Conservation (phyloP, 1,140 invertebrate genomes). For the Brachionus calyciflorus region DNA sequence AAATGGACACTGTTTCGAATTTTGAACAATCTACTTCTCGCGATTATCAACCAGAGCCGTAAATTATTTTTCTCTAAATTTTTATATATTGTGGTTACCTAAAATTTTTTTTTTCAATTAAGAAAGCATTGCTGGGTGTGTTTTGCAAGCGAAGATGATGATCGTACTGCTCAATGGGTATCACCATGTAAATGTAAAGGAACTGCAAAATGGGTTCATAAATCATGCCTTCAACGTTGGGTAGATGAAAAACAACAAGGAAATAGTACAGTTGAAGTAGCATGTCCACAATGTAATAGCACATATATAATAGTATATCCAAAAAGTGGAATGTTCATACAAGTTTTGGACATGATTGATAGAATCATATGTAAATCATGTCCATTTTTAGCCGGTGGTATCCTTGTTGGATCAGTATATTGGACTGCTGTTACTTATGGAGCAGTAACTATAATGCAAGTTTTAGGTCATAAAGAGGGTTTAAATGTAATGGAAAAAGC, state of each 20-base stretch:
- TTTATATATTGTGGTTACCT: background rate
- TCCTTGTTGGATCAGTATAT: constrained; percentile 86
- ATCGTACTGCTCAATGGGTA: constrained; percentile 81
- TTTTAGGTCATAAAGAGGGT: constrained; percentile 76
- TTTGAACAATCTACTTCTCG: background rate
- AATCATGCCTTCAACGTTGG: constrained; percentile 90
- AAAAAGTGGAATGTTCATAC: constrained; percentile 63
- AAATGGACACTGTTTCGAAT: background rate
- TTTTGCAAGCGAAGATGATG: constrained; percentile 92
- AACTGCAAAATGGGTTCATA: constrained; percentile 93
- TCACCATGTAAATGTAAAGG: constrained; percentile 90
- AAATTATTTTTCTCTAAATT: constrained; percentile 11
- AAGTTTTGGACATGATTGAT: constrained; percentile 73
- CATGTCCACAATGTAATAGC: constrained; percentile 90
- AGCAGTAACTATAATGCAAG: constrained; percentile 91
- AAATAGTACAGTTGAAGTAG: constrained; percentile 74
- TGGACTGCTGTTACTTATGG: constrained; percentile 96
- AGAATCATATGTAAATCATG: constrained; percentile 82
- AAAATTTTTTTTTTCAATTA: background rate
- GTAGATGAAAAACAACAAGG: constrained; percentile 97
- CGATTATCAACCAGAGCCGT: background rate
- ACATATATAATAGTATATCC: constrained; percentile 92
- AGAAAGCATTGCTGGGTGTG: constrained; percentile 81
- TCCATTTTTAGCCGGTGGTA: constrained; percentile 81
- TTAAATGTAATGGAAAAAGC: constrained; percentile 87